A percentile compares a stretch with the other conserved stretches of the same genome.
phyloP scores from a whole-genome alignment of 2,888 invertebrate species.

The Orthonevra nobilis region DNA sequence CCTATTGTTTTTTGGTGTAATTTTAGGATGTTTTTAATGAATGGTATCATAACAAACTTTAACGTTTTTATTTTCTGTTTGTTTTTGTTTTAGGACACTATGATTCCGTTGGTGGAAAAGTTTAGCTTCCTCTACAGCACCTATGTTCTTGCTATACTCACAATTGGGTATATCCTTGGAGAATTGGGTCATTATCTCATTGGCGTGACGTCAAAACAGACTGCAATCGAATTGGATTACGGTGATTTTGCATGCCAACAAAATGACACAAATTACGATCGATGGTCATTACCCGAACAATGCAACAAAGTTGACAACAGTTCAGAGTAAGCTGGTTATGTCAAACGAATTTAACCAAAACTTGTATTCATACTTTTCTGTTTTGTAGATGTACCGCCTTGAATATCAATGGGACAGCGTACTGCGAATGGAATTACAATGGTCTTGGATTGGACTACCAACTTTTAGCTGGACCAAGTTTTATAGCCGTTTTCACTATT shows the following conservation, averaged over 20 bases:
- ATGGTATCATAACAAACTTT: too few relatives aligned
- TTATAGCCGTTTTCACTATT: constrained; percentile 94
- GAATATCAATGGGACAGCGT: constrained; percentile 85
- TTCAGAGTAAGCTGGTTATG: constrained; percentile 31
- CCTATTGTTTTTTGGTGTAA: too few relatives aligned
- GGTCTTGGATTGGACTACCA: constrained; percentile 96
- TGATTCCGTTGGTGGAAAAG: constrained; percentile 80
- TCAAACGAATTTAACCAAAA: neutral
- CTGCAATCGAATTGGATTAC: constrained; percentile 91
- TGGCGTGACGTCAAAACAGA: constrained; percentile 92
- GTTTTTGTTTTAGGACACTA: constrained; percentile 53
- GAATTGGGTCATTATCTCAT: constrained; percentile 94
- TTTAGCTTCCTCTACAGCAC: constrained; percentile 87
- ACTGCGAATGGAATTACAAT: constrained; percentile 96
- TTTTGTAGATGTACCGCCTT: constrained; percentile 85
- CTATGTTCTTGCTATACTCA: constrained; percentile 89
- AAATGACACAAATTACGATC: constrained; percentile 83
- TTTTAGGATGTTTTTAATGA: too few relatives aligned
- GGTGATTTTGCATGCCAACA: constrained; percentile 93
- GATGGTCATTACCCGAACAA: constrained; percentile 81
- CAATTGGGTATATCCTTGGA: constrained; percentile 91
- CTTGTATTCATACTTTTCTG: neutral
- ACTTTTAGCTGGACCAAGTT: constrained; percentile 94
- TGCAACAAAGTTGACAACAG: constrained; percentile 80
- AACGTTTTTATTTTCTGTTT: too few relatives aligned